Conservation (phyloP, 2,888 invertebrate genomes). For the Desoria tigrina region DNA sequence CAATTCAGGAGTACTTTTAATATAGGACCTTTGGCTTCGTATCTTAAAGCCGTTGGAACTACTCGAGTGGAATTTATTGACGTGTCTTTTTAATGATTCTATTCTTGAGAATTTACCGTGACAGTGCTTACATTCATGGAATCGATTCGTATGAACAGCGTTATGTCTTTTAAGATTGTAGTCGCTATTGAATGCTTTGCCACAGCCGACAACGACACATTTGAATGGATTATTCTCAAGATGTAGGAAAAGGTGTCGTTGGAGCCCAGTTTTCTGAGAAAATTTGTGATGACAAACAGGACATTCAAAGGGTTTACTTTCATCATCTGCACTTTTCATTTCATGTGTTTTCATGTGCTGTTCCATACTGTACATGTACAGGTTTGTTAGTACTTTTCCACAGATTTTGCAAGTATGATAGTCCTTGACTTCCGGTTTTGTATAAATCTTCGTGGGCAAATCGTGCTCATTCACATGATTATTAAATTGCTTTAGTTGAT, state of each 20-base stretch:
- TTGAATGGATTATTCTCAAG: constrained; percentile 21
- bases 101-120: too few relatives aligned
- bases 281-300: constrained; percentile 12
- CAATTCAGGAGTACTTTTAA: not conserved
- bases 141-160: not conserved
- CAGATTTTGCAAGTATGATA: not conserved
- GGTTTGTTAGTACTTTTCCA: not conserved
- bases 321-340: not conserved
- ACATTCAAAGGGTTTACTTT: constrained; percentile 11
- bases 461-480: not conserved
- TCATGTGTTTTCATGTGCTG: not conserved
- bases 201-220: not conserved
- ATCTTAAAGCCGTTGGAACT: too few relatives aligned
- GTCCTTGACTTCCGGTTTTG: not conserved
- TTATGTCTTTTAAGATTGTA: not conserved
- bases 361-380: not conserved
- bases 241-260: not conserved
- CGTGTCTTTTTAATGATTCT: not conserved
- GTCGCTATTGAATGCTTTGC: constrained; percentile 1
- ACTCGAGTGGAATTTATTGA: not conserved
- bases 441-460: not conserved
- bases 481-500: not conserved
- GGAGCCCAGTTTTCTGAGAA: not conserved
- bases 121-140: too few relatives aligned
- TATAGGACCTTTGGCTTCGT: too few relatives aligned